phyloP scores from a whole-genome alignment of 2,888 invertebrate genomes.

The Synergus itoensis region DNA sequence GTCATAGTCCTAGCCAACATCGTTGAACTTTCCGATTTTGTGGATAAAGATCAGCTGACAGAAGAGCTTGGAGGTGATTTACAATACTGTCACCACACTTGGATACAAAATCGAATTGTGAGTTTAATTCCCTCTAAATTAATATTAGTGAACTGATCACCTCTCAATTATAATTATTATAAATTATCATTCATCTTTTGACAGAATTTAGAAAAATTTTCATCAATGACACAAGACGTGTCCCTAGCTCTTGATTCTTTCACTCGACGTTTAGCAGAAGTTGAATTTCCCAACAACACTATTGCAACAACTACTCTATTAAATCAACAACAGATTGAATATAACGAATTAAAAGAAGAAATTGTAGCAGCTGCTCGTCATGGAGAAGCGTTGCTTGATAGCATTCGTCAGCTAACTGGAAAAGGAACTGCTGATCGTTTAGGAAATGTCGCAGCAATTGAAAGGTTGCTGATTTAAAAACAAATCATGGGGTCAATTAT shows the following conservation, averaged over 20 bases:
- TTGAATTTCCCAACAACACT: constrained; percentile 96
- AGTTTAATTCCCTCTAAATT: constrained; percentile 71
- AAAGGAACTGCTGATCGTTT: constrained; percentile 83
- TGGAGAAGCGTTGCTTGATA: constrained; percentile 91
- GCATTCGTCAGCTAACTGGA: constrained; percentile 82
- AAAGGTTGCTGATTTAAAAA: constrained; percentile 82
- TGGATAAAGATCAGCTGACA: constrained; percentile 91
- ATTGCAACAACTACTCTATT: constrained; percentile 92
- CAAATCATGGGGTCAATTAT: not conserved
- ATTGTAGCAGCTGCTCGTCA: constrained; percentile 92
- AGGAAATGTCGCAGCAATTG: constrained; percentile 94
- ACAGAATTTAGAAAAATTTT: constrained; percentile 97
- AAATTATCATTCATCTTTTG: constrained; percentile 63
- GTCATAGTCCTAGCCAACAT: constrained; percentile 92
- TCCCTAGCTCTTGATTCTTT: constrained; percentile 92
- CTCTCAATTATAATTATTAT: not conserved
- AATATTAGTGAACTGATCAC: not conserved
- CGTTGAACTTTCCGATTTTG: constrained; percentile 91
- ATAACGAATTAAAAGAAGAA: constrained; percentile 87
- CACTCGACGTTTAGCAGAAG: constrained; percentile 92
- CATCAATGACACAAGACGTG: constrained; percentile 93
- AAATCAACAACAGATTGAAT: constrained; percentile 88
- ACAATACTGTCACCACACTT: constrained; percentile 94
- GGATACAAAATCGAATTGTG: constrained; percentile 98
- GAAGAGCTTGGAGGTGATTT: constrained; percentile 93